These are phyloP conservation scores for Solenopsis invicta DNA, from an alignment of 1,140 invertebrate species.

Conservation along the genomic window DNA sequence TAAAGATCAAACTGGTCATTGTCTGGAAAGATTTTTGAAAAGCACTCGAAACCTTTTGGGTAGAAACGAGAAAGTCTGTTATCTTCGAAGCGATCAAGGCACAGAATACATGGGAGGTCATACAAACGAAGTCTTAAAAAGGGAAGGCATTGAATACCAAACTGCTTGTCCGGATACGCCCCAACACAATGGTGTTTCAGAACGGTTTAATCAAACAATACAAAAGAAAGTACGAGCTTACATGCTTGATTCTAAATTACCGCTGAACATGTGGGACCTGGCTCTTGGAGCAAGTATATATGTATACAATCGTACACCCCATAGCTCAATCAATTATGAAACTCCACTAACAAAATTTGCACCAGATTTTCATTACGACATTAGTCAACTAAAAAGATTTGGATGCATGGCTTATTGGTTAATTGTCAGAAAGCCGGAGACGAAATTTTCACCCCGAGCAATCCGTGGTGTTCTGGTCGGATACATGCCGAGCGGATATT, in stretches of 20 bases:
- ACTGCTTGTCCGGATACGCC: neutral
- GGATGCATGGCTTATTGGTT: neutral
- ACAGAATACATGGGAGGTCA: neutral
- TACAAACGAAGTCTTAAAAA: neutral
- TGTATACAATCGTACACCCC: neutral
- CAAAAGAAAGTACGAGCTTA: neutral
- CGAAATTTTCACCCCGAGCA: too few relatives aligned
- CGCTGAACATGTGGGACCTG: neutral
- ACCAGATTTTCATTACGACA: neutral
- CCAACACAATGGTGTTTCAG: neutral
- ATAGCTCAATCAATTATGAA: neutral
- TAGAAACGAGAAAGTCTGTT: neutral
- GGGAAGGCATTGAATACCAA: neutral
- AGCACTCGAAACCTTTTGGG: neutral
- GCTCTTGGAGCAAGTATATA: neutral
- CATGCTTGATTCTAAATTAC: neutral
- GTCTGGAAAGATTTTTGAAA: neutral
- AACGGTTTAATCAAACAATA: neutral
- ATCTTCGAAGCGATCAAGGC: neutral
- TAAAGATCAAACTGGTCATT: too few relatives aligned
- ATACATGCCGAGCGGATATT: neutral
- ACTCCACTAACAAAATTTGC: neutral
- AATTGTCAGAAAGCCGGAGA: too few relatives aligned
- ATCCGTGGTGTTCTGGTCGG: neutral
- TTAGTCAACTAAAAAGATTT: neutral